Percentiles rank a stretch among this genome's conserved stretches.
Evolutionary conservation across 2,888 invertebrate species (phyloP).

Genomic region (Lapara coniferarum): DNA sequence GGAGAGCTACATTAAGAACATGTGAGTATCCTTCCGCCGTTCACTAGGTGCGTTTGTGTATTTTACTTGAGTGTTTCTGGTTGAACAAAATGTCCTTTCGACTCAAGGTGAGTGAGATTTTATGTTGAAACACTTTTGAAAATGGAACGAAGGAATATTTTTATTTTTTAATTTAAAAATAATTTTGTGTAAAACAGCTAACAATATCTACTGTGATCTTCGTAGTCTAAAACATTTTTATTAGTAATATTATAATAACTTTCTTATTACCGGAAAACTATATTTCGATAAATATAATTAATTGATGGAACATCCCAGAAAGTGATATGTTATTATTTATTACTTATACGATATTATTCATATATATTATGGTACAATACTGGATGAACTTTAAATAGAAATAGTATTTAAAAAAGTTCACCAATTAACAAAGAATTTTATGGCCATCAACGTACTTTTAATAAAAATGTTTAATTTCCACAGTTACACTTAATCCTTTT

Average conservation of each 20-base stretch:
- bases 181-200: no score
- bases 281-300: no score
- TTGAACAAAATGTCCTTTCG: constrained; percentile 27
- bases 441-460: not conserved
- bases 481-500: constrained; percentile 47
- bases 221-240: no score
- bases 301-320: no score
- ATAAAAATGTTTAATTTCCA: constrained; percentile 32
- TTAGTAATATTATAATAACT: no score
- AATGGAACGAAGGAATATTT: not conserved
- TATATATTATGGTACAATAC: no score
- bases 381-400: no score
- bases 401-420: not conserved
- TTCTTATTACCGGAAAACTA: no score
- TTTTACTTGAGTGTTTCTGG: not conserved
- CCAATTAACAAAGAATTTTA: not conserved
- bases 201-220: no score
- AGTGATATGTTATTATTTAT: no score
- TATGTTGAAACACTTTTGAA: not conserved
- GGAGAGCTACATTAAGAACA: constrained; percentile 58
- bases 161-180: no score
- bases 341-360: no score
- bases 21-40: constrained; percentile 37
- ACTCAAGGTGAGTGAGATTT: constrained; percentile 13
- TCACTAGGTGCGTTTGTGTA: not conserved